These are phyloP conservation scores for Chloroceryle aenea DNA, from an alignment of 2,113 vertebrate species.

Conservation along the genomic window DNA sequence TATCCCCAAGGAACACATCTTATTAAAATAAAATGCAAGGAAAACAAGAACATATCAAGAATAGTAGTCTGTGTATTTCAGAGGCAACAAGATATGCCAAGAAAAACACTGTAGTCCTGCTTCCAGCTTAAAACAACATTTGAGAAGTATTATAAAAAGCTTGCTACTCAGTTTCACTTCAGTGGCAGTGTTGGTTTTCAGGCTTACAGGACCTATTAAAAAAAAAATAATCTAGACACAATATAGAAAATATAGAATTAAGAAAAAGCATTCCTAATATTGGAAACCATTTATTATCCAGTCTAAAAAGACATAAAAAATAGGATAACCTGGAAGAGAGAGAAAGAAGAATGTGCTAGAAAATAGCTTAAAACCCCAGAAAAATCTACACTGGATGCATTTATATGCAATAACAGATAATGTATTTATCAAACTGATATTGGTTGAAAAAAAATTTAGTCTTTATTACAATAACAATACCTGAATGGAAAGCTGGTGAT, in stretches of 20 bases:
- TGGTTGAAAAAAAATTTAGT: background rate
- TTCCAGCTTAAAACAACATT: background rate
- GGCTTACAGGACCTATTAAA: background rate
- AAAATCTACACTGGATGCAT: background rate
- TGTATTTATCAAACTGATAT: background rate
- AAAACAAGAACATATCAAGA: constrained; percentile 10
- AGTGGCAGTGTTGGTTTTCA: background rate
- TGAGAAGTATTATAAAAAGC: background rate
- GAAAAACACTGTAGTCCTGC: constrained; percentile 7
- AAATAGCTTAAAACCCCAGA: background rate
- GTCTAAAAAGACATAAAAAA: background rate
- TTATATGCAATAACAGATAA: background rate
- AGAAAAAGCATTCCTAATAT: background rate
- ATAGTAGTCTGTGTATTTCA: background rate
- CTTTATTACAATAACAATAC: background rate
- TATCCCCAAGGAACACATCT: background rate
- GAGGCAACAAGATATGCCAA: constrained; percentile 14
- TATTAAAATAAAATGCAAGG: constrained; percentile 5
- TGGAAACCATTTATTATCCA: background rate
- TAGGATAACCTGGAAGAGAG: background rate
- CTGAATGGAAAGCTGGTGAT: background rate
- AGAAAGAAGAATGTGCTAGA: background rate
- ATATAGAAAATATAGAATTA: background rate
- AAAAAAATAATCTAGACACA: background rate
- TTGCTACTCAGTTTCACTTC: background rate